Base-by-base conservation (phyloP, 2,797 vertebrate species). In the Lacerta viridis region DNA sequence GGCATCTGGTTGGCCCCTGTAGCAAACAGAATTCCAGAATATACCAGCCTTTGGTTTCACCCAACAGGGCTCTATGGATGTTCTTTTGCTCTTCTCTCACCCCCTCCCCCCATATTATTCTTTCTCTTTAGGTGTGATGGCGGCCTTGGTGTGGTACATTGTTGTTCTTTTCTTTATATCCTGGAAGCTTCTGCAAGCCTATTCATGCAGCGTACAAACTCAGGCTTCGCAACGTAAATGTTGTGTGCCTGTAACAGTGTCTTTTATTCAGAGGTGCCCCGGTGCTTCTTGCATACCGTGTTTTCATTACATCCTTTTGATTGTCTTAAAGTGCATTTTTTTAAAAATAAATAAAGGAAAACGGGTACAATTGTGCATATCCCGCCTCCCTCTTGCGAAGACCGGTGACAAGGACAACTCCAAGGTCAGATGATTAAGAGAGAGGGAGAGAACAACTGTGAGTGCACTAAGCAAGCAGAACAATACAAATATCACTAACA, bases 161-260 rank as follows among this genome's bases (percentile, higher is more conserved):
- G 76, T 61, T 94, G 87, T 90, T 93, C 87, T 93, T 92, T 91
- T 94, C 87, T 91, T 96, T 95, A 41, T 92, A 95, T 91, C 90
- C 93, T 94, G 92, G 92, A 94, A 93, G 90, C 95, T 78, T 91
- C 96, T 91, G 95, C 90, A 93, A 95, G 91, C 93, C 91, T 91
- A 88, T 89, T 96, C 93, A 93, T 84, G 80, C 90, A 88, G 86
- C 92, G 94, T 91, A 88, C 91, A 95, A 94, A 93, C 95, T 92
- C 91, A 88, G 88, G 88, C 87, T 84, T 93, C 85, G 91, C 92
- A 94, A 91, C 90, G 90, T 93, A 92, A 55, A 90, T 0, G 13
- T 88, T 90, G 85, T 84, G 81, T 90, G 90, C 90, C 61, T 87
- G 55, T 87, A 94, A 93, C 89, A 91, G 91, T 39, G 88, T 84